These are phyloP conservation scores for Heterodera schachtii DNA, from an alignment of 1,140 invertebrate species.

Conservation along the genomic window DNA sequence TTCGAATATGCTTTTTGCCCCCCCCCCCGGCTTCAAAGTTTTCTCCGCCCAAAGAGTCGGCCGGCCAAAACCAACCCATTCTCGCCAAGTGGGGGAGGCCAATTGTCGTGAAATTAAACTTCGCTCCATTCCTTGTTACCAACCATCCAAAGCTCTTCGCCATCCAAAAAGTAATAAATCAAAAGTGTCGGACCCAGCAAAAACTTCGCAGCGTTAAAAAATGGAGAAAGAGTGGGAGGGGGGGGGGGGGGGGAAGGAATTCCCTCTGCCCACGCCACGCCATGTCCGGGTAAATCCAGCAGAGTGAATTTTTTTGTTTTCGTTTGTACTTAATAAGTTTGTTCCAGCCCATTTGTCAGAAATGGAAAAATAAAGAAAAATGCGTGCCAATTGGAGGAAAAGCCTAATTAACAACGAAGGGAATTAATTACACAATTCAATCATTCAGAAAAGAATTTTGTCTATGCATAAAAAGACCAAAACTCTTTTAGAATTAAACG, in stretches of 20 bases:
- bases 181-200: constrained; percentile 7
- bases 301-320: background rate
- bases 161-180: constrained; percentile 23
- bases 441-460: no score
- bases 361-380: background rate
- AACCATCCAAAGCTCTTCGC: background rate
- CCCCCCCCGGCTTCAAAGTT: background rate
- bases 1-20: constrained; percentile 9
- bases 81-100: constrained; percentile 5
- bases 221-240: no score
- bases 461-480: no score
- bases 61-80: background rate
- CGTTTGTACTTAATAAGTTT: background rate
- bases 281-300: background rate
- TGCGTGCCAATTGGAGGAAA: background rate
- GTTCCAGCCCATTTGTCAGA: background rate
- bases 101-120: constrained; percentile 22
- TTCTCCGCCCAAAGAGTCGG: background rate
- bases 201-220: background rate
- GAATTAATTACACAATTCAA: no score
- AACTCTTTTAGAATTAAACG: no score
- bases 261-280: background rate
- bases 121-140: background rate
- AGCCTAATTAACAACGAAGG: background rate
- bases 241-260: no score